Base-by-base conservation (phyloP, 1,140 invertebrate species). In the Apolygus lucorum region DNA sequence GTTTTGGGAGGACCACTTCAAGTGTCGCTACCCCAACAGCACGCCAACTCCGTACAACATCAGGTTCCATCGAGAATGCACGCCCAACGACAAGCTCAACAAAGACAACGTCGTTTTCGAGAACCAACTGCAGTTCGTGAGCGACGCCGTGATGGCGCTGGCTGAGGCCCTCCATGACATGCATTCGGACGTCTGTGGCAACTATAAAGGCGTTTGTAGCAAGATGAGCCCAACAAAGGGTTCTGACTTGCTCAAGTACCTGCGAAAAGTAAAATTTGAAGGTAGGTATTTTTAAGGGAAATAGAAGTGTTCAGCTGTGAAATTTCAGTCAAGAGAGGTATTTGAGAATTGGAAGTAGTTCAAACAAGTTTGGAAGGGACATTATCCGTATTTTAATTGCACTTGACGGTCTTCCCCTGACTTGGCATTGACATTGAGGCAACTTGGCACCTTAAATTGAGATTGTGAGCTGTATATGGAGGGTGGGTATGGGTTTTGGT, bases 1-100 rank as follows among this genome's bases (percentile, higher is more conserved):
- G 82, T 95, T 94, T 80, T 96, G 93, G 93, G 93, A 96, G 75
- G 86, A 92, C 76, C 91, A 93, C 76, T 95, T 95, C 76, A 84
- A 90, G 70, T 95, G 91, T 75, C 84, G 86, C 8, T 92, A 92
- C 77, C 87, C 89, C 0, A 88, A 90, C 73, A 87, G 88, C 52
- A 84, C 87, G 0, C 79, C 79, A 26, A 95, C 92, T 0, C 92
- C 91, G 0, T 93, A 93, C 81, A 95, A 95, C 75, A 79, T 81
- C 28, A 85, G 88, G 72, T 91, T 90, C 75, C 84, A 79, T 1
- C 79, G 79, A 14, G 74, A 77, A 0, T 95, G 92, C 76, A 88
- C 89, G 0, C 87, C 86, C 0, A 80, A 83, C 25, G 90, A 94
- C 75, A 81, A 84, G 8, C 84, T 94, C 0, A 87, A 85, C 0